These are phyloP conservation scores for Colletes latitarsis DNA, from an alignment of 1,140 invertebrate species.

Conservation along the genomic window DNA sequence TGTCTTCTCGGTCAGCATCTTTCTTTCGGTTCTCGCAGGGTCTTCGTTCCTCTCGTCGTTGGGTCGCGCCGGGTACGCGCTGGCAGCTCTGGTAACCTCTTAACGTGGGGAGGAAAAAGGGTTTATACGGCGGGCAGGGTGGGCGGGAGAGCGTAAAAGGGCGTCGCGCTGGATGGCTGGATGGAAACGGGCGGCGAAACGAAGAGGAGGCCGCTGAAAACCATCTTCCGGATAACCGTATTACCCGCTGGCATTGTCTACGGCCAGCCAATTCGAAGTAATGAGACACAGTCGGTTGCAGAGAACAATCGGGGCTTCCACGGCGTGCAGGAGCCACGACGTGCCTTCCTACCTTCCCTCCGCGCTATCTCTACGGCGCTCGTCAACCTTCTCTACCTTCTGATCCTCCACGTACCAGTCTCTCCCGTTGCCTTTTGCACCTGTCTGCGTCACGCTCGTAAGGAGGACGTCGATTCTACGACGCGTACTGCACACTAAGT, in stretches of 20 bases:
- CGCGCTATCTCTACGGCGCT: constrained; percentile 43
- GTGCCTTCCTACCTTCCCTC: constrained; percentile 63
- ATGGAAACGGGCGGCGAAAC: constrained; percentile 29
- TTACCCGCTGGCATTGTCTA: constrained; percentile 78
- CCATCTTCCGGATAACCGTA: constrained; percentile 74
- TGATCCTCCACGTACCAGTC: background rate
- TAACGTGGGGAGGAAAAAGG: constrained; percentile 48
- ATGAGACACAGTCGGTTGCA: constrained; percentile 76
- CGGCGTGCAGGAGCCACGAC: constrained; percentile 60
- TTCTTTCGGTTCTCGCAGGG: background rate
- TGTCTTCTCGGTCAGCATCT: constrained; percentile 49
- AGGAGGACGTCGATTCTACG: constrained; percentile 71
- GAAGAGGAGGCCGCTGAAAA: constrained; percentile 65
- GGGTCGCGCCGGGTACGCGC: constrained; percentile 9
- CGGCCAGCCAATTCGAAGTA: constrained; percentile 78
- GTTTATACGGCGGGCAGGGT: constrained; percentile 27
- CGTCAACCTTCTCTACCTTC: constrained; percentile 48
- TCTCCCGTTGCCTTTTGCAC: background rate
- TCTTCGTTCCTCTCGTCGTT: background rate
- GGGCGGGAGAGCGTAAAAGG: constrained; percentile 48
- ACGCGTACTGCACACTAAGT: constrained; percentile 60
- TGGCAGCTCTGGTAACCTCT: constrained; percentile 22
- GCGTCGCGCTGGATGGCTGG: constrained; percentile 26
- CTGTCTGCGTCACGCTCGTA: constrained; percentile 44
- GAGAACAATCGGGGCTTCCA: constrained; percentile 76